Conservation (phyloP, 2,113 vertebrate genomes). For the Phylloscopus trochilus region DNA sequence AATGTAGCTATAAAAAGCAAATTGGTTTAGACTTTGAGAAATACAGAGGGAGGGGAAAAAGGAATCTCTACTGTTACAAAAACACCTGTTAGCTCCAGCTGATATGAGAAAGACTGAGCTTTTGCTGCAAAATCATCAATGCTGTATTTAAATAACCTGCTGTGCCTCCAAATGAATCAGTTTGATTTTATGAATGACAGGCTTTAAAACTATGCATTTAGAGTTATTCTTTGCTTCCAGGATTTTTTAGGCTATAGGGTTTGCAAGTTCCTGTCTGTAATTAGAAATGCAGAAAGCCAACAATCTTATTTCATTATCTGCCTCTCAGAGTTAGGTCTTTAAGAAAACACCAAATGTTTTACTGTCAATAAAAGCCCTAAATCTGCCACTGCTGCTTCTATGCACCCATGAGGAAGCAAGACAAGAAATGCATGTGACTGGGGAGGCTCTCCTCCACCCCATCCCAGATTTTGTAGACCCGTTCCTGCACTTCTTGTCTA, state of each 20-base stretch:
- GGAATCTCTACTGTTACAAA: background rate
- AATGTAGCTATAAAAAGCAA: background rate
- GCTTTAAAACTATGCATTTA: background rate
- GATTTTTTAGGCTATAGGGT: background rate
- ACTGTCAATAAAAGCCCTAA: constrained; percentile 10
- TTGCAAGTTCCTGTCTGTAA: background rate
- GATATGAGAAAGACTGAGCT: background rate
- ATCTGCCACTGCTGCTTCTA: background rate
- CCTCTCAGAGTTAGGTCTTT: background rate
- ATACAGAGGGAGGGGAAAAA: fast-evolving
- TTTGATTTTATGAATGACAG: background rate
- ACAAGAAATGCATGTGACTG: background rate
- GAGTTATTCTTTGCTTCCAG: background rate
- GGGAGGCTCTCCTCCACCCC: background rate
- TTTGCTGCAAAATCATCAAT: background rate
- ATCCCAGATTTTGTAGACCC: background rate
- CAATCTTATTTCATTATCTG: background rate
- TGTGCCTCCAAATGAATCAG: background rate
- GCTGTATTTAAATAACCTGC: background rate
- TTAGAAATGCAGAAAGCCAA: background rate
- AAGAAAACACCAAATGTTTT: background rate
- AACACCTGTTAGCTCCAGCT: background rate
- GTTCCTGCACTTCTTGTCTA: background rate
- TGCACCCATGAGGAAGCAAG: background rate
- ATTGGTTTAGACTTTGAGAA: background rate